A percentile compares a stretch with the other conserved stretches of the same genome.
Evolutionary conservation across 2,113 vertebrate genomes (phyloP).

Genomic region (Bubo bubo): DNA sequence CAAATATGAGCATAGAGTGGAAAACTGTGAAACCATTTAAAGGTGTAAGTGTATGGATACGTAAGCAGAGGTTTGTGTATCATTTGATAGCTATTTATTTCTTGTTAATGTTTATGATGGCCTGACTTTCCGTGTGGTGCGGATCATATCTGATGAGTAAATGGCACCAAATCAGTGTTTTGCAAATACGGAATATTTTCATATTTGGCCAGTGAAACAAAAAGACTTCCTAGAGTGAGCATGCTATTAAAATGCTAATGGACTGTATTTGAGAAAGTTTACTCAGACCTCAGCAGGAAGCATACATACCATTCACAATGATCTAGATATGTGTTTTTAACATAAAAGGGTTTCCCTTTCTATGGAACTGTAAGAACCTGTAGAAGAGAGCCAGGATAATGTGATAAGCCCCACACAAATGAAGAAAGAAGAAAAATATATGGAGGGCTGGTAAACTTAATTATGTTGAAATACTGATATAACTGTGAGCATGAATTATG

Average conservation of each 20-base stretch:
- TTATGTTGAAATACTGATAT: not conserved
- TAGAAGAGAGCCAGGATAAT: not conserved
- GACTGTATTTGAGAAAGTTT: not conserved
- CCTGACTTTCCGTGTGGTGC: not conserved
- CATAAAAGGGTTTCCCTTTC: not conserved
- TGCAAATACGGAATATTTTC: constrained; percentile 7
- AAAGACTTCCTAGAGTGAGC: constrained; percentile 35
- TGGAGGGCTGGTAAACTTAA: not conserved
- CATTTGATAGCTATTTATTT: not conserved
- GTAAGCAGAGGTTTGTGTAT: not conserved
- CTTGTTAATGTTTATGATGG: not conserved
- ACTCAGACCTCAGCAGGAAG: constrained; percentile 29
- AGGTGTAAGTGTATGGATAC: not conserved
- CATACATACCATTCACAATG: not conserved
- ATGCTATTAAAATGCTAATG: constrained; percentile 60
- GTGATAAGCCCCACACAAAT: not conserved
- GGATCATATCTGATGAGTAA: not conserved
- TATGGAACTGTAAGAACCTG: not conserved
- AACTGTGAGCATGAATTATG: not conserved
- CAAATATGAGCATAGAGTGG: not conserved
- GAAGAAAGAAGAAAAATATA: not conserved
- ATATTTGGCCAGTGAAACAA: constrained; percentile 35
- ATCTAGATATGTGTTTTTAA: not conserved
- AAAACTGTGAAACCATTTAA: not conserved
- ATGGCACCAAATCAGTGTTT: not conserved